Evolutionary conservation across 2,797 vertebrate species (phyloP), one percentile per base, ranked within the genome.

Genomic region (Darevskia mixta): DNA sequence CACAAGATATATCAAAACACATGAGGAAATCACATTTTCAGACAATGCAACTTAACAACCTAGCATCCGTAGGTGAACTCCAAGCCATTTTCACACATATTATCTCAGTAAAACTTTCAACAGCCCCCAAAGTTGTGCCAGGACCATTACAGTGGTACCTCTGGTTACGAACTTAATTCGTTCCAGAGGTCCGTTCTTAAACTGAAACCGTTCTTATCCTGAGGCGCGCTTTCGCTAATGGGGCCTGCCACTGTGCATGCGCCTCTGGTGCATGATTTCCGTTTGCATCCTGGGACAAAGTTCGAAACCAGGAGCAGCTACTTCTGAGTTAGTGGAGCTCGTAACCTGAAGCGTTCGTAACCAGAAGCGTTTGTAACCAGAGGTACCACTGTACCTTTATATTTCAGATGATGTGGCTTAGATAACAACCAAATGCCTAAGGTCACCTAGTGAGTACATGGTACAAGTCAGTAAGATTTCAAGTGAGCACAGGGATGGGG

Each of bases 241-340:
- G 49, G 49, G 49, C 49, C 13, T 55, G 3, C 13, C 3, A 3
- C 11, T 49, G 11, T 0, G 11, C 3, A 11, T 3, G 0, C 11
- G 11, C 49, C 11, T 49, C 49, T 49, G 11, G 13, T 1, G 49
- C 49, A 11, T 49, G 49, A 15, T 55, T 55, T 55, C 49, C 1
- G 13, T 55, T 55, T 13, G 13, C 49, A 55, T 55, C 49, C 49
- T 55, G 49, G 13, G 11, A 3, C 49, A 55, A 55, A 55, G 49
- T 55, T 55, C 13, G 13, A 13, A 55, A 55, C 49, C 49, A 55
- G 49, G 49, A 55, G 49, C 49, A 55, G 49, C 49, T 15, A 55
- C 49, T 55, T 55, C 49, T 3, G 49, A 13, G 49, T 55, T 55
- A 55, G 49, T 3, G 3, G 13, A 15, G 49, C 49, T 55, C 13